Evolutionary conservation across 2,113 vertebrate genomes (phyloP), one percentile per base, ranked within the genome.

Genomic region (Esox niger): DNA sequence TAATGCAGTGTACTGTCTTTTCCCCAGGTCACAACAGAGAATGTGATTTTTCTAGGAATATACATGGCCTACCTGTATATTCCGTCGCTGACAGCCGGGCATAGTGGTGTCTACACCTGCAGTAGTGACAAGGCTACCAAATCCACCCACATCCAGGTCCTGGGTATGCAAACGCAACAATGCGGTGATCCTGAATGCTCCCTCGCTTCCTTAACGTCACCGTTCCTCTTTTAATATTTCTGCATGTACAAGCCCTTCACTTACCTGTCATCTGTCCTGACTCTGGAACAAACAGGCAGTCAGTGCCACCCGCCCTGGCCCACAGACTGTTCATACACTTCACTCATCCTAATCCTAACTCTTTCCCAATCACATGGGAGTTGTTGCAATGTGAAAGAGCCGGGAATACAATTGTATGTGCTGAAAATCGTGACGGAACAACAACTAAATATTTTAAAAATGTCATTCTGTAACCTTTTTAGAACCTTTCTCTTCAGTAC

Each of bases 31-130:
- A 79, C 70, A 59, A 68, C 82, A 13, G 15, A 13, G 55, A 4
- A 6, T 0, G 74, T 80, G 30, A 0, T 0, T 0, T 3, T 77
- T 63, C 0, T 0, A 0, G 0, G 0, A 0, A 4, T 0, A 21
- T 0, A 0, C 0, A 75, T 79, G 68, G 0, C 35, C 31, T 88
- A 82, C 67, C 63, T 86, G 58, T 87, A 61, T 49, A 70, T 91
- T 5, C 20, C 29, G 21, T 82, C 85, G 1, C 73, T 87, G 6
- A 56, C 21, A 6, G n/a, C 20, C 35, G 64, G 78, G 0, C n/a
- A 93, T 62, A 91, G 63, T 2, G 92, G 93, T 33, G 86, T 38
- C 21, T 96, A 95, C 13, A 92, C 88, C 68, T 98, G 96, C 71
- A 90, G 56, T 23, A 89, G 75, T 62, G 31, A 73, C 0, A 0